phyloP scores from a whole-genome alignment of 2,797 vertebrate species.

The Sebastes glaucus region DNA sequence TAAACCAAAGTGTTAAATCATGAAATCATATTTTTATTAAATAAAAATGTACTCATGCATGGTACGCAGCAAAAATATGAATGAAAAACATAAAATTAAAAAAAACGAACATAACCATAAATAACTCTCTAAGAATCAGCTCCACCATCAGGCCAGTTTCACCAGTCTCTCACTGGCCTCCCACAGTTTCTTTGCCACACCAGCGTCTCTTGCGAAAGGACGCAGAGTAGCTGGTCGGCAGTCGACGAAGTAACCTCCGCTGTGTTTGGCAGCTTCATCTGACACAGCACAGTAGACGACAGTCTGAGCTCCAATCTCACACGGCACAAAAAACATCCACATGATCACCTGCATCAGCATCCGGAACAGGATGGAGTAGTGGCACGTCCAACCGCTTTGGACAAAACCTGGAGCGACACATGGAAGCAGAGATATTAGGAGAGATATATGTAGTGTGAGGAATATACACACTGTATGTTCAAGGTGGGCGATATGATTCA shows the following conservation, averaged over 20 bases:
- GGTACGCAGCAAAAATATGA: background rate
- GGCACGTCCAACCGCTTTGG: slow-evolving; percentile 82
- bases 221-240: no score
- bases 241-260: no score
- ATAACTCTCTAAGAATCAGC: background rate
- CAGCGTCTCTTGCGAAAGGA: no score
- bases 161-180: slow-evolving; percentile 87
- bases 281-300: no score
- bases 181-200: slow-evolving; percentile 84
- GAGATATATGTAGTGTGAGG: background rate
- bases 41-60: no score
- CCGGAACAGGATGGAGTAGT: slow-evolving; percentile 83
- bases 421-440: background rate
- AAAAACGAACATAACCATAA: background rate
- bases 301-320: slow-evolving; percentile 60
- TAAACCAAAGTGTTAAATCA: no score
- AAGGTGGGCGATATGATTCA: no score
- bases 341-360: slow-evolving; percentile 84
- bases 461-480: background rate
- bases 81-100: background rate
- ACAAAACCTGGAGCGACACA: slow-evolving; percentile 78
- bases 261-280: no score
- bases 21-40: no score
- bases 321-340: slow-evolving; percentile 85
- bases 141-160: slow-evolving; percentile 70